A percentile compares a stretch with the other conserved stretches of the same genome.
Evolutionary conservation across 2,113 vertebrate genomes (phyloP).

Genomic region (Chamaetylas fuelleborni): DNA sequence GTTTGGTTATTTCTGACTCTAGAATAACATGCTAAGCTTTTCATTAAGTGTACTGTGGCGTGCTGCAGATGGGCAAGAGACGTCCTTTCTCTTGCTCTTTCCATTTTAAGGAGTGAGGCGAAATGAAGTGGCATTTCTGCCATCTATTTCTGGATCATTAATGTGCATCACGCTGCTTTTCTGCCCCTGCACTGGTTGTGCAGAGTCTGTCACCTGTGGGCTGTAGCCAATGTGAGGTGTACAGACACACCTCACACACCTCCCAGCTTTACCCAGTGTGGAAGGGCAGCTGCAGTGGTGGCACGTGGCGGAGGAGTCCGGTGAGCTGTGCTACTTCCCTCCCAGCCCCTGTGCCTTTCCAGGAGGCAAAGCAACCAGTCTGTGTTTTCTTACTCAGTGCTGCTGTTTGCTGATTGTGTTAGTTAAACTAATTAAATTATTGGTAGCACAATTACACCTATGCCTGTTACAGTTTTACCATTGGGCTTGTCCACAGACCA

Average conservation of each 20-base stretch:
- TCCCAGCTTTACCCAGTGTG: neutral
- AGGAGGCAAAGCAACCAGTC: neutral
- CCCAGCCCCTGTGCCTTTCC: neutral
- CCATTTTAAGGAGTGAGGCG: neutral
- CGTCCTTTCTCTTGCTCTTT: neutral
- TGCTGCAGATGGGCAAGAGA: neutral
- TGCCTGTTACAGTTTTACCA: neutral
- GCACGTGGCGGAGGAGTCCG: fast-evolving
- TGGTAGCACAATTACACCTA: neutral
- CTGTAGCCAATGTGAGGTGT: too few species aligned
- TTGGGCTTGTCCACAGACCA: fast-evolving
- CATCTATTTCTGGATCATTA: fast-evolving
- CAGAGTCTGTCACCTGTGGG: too few species aligned
- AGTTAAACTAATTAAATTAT: neutral
- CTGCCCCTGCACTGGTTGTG: neutral
- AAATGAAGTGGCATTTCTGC: neutral
- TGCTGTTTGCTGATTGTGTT: neutral
- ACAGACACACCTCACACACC: neutral
- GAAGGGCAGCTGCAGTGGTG: neutral
- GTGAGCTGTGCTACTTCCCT: neutral
- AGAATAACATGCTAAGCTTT: neutral
- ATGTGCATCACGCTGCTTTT: neutral
- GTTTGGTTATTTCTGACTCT: neutral
- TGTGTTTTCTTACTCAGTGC: fast-evolving
- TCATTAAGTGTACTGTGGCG: neutral